phyloP scores from a whole-genome alignment of 1,140 invertebrate species.

The Dreissena rostriformis region DNA sequence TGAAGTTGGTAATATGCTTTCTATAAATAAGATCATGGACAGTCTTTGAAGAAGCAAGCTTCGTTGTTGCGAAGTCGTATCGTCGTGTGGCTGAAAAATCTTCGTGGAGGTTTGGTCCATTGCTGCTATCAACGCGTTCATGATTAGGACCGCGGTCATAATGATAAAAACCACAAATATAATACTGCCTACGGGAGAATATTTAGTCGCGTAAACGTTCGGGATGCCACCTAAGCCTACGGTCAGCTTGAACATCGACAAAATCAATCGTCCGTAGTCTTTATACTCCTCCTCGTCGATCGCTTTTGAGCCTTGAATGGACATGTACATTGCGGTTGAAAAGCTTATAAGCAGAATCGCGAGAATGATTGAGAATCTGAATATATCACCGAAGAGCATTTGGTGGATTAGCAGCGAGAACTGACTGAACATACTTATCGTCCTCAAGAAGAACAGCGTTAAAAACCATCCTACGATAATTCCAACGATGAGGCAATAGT shows the following conservation, averaged over 20 bases:
- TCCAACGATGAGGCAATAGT: constrained; percentile 52
- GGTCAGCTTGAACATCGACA: constrained; percentile 70
- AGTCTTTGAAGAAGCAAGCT: constrained; percentile 59
- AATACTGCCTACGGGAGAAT: constrained; percentile 56
- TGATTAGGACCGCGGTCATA: constrained; percentile 68
- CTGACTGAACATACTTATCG: constrained; percentile 58
- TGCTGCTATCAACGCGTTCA: constrained; percentile 73
- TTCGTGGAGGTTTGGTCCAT: constrained; percentile 72
- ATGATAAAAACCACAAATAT: constrained; percentile 65
- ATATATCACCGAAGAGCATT: constrained; percentile 60
- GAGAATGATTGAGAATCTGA: constrained; percentile 60
- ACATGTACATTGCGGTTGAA: constrained; percentile 64
- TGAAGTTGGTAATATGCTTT: constrained; percentile 59
- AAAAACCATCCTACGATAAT: constrained; percentile 66
- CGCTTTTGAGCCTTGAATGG: not conserved
- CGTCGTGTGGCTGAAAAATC: constrained; percentile 54
- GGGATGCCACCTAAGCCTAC: constrained; percentile 65
- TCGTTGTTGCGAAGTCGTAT: constrained; percentile 42
- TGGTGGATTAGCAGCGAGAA: constrained; percentile 63
- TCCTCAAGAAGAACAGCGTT: constrained; percentile 59
- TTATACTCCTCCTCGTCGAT: constrained; percentile 45
- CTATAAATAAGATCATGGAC: constrained; percentile 67
- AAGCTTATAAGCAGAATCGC: constrained; percentile 67
- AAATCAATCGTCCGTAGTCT: constrained; percentile 44
- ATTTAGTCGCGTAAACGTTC: constrained; percentile 55